These are phyloP conservation scores for Drosophila truncata DNA, from an alignment of 1,140 invertebrate species.

Conservation along the genomic window DNA sequence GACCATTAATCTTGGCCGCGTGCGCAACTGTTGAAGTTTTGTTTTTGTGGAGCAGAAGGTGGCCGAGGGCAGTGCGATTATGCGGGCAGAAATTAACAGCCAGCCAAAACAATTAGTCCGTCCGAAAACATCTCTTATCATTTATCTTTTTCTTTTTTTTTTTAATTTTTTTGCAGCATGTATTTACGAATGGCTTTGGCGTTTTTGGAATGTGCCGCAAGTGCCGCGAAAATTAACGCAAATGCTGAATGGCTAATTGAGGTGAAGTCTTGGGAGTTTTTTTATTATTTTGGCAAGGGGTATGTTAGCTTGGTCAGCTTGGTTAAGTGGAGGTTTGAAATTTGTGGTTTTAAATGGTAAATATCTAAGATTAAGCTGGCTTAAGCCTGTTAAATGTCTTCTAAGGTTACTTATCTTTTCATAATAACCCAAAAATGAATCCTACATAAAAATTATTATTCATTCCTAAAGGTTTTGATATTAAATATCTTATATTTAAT, in stretches of 20 bases:
- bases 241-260: constrained; percentile 72
- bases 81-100: constrained; percentile 81
- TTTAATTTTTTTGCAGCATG: constrained; percentile 39
- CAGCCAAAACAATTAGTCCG: constrained; percentile 78
- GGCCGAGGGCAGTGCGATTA: constrained; percentile 76
- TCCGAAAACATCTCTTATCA: constrained; percentile 57
- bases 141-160: constrained; percentile 51
- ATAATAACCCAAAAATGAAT: not conserved
- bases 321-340: not conserved
- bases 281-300: constrained; percentile 17
- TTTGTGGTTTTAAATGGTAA: not conserved
- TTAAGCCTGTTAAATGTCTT: not conserved
- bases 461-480: not conserved
- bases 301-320: constrained; percentile 15
- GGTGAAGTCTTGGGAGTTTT: constrained; percentile 25
- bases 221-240: constrained; percentile 82
- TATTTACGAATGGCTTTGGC: constrained; percentile 42
- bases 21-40: constrained; percentile 79
- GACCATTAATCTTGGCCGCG: constrained; percentile 80
- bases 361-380: not conserved
- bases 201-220: constrained; percentile 74
- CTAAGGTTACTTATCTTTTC: not conserved
- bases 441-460: no score
- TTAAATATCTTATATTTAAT: not conserved
- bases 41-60: constrained; percentile 74